These are phyloP conservation scores for Neoitamus cyanurus DNA, from an alignment of 2,888 invertebrate genomes.

Conservation along the genomic window DNA sequence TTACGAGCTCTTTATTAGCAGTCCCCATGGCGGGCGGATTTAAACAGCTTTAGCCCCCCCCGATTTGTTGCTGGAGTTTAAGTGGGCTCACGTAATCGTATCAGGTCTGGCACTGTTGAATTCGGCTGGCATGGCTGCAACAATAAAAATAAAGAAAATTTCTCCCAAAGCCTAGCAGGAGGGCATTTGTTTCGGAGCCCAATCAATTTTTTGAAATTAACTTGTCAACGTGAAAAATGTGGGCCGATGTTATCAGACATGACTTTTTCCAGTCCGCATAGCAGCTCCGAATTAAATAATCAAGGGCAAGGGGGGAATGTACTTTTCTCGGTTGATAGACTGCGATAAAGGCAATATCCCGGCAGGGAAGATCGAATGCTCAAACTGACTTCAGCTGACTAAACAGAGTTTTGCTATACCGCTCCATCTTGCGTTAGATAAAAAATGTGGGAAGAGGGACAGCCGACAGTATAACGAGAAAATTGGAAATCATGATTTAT, in stretches of 20 bases:
- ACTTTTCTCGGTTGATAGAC: neutral
- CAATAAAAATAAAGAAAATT: too few relatives aligned
- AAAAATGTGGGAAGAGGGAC: neutral
- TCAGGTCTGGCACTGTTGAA: too few relatives aligned
- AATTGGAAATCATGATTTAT: neutral
- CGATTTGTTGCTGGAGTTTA: neutral
- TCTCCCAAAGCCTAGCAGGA: too few relatives aligned
- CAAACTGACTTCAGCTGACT: neutral
- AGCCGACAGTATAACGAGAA: neutral
- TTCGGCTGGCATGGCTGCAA: too few relatives aligned
- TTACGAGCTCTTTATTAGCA: neutral
- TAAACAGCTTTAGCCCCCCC: neutral
- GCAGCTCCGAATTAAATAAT: neutral
- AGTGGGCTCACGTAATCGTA: neutral
- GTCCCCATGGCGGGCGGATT: neutral
- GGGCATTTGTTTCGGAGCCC: neutral
- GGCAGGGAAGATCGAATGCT: neutral
- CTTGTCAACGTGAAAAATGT: slow-evolving; percentile 1
- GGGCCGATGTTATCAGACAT: neutral
- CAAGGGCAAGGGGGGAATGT: neutral
- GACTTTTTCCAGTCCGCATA: neutral
- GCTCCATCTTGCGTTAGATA: neutral
- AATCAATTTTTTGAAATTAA: neutral
- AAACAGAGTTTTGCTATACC: neutral
- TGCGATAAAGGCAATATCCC: neutral